Conservation (phyloP, 2,888 invertebrate species). For the Scaptomyza reducta region DNA sequence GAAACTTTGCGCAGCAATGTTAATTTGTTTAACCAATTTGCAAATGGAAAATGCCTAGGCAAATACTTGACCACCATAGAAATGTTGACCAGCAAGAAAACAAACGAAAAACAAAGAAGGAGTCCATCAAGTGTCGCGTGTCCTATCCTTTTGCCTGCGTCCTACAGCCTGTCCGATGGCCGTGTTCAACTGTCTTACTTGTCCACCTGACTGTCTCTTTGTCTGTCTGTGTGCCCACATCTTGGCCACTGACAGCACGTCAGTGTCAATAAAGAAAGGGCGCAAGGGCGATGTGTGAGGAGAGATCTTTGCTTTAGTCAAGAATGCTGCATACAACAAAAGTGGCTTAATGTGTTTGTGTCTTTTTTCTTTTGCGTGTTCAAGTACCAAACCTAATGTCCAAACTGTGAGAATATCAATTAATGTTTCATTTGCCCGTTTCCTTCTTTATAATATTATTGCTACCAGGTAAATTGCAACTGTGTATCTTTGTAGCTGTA, state of each 20-base stretch:
- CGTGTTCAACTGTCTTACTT: slow-evolving; percentile 2
- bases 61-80: slow-evolving; percentile 51
- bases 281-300: too few relatives aligned
- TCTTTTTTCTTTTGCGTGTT: slow-evolving; percentile 16
- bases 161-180: slow-evolving; percentile 25
- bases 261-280: slow-evolving; percentile 64
- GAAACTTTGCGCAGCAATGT: slow-evolving; percentile 36
- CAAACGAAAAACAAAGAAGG: slow-evolving; percentile 6
- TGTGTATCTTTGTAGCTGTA: slow-evolving; percentile 3
- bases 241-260: slow-evolving; percentile 72
- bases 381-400: slow-evolving; percentile 7
- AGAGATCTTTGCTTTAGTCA: slow-evolving; percentile 47
- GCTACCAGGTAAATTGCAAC: slow-evolving; percentile 1
- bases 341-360: slow-evolving; percentile 59
- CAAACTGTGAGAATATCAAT: slow-evolving; percentile 43
- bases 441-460: slow-evolving; percentile 1
- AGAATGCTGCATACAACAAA: slow-evolving; percentile 63
- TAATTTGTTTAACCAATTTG: slow-evolving; percentile 72
- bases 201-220: slow-evolving; percentile 15
- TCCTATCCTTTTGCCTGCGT: slow-evolving; percentile 41
- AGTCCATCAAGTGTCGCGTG: slow-evolving; percentile 72
- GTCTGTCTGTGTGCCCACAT: slow-evolving; percentile 64
- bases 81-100: slow-evolving; percentile 44
- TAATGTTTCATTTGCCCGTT: slow-evolving; percentile 22
- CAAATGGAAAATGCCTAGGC: slow-evolving; percentile 57